Conservation (phyloP, 2,797 vertebrate genomes). For the Saxicola maurus region DNA sequence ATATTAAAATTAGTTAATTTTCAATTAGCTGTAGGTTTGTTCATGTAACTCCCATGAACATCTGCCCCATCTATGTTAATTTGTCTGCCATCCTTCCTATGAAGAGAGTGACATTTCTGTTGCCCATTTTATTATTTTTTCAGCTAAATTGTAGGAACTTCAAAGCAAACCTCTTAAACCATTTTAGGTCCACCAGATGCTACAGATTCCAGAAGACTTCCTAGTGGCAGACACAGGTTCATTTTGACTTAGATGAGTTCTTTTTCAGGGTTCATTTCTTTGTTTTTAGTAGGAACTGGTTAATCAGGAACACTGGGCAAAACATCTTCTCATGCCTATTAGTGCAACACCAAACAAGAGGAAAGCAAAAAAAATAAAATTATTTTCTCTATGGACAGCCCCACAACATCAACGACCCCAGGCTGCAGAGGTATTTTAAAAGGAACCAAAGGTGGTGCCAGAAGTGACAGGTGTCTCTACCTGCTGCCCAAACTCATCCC, state of each 20-base stretch:
- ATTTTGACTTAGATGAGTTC: background rate
- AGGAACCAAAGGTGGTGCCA: background rate
- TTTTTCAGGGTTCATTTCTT: accelerated
- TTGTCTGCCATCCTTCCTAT: background rate
- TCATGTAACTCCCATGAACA: background rate
- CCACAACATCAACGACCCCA: accelerated
- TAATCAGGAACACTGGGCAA: background rate
- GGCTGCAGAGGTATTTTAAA: background rate
- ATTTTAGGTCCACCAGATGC: background rate
- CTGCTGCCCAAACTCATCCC: background rate
- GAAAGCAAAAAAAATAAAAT: background rate
- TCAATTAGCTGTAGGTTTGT: background rate
- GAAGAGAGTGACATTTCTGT: background rate
- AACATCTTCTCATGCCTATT: background rate
- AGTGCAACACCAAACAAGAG: background rate
- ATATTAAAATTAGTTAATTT: background rate
- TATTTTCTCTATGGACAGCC: background rate
- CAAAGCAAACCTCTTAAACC: background rate
- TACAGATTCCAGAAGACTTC: background rate
- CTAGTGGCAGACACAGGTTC: background rate
- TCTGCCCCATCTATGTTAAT: background rate
- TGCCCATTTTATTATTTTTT: background rate
- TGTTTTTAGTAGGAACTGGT: background rate
- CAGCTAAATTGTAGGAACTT: background rate
- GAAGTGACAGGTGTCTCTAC: background rate